Percentiles rank a stretch among this genome's conserved stretches.
These are phyloP conservation scores for Cyprinodon variegatus DNA, from an alignment of 2,113 vertebrate genomes.

Conservation along the genomic window DNA sequence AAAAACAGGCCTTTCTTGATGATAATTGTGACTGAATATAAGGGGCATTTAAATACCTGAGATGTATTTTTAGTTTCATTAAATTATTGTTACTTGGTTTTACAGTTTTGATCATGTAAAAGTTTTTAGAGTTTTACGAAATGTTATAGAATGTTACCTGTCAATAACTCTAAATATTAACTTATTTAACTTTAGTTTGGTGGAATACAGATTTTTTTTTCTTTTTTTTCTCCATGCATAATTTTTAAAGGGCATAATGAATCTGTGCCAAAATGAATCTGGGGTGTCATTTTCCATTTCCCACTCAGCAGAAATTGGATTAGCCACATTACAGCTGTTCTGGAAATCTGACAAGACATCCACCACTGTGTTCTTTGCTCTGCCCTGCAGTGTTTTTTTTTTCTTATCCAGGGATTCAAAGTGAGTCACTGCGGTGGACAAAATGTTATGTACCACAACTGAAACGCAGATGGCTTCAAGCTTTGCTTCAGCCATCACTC, in stretches of 20 bases:
- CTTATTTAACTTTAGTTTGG: not conserved
- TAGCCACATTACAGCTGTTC: slow-evolving; percentile 24
- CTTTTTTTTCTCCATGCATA: not conserved
- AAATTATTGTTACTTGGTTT: not conserved
- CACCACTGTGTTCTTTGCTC: slow-evolving; percentile 15
- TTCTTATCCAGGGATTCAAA: slow-evolving; percentile 35
- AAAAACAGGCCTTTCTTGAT: not conserved
- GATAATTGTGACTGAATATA: not conserved
- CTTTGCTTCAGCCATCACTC: slow-evolving; percentile 70
- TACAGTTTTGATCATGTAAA: not conserved
- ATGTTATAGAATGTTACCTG: not conserved
- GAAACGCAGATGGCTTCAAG: slow-evolving; percentile 78
- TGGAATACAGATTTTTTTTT: not conserved
- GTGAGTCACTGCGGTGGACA: slow-evolving; percentile 69
- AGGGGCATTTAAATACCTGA: not conserved
- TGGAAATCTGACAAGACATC: slow-evolving; percentile 10
- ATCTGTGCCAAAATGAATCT: not conserved
- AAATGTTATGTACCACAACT: slow-evolving; percentile 74
- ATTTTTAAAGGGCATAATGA: not conserved
- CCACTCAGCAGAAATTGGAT: slow-evolving; percentile 16
- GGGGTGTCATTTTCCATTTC: slow-evolving; percentile 24
- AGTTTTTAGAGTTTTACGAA: not conserved
- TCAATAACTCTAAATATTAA: not conserved
- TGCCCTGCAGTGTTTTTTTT: slow-evolving; percentile 5
- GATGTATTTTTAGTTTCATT: not conserved